Evolutionary conservation across 2,113 vertebrate species (phyloP), one percentile per base, ranked within the genome.

Genomic region (Pangasianodon gigas): DNA sequence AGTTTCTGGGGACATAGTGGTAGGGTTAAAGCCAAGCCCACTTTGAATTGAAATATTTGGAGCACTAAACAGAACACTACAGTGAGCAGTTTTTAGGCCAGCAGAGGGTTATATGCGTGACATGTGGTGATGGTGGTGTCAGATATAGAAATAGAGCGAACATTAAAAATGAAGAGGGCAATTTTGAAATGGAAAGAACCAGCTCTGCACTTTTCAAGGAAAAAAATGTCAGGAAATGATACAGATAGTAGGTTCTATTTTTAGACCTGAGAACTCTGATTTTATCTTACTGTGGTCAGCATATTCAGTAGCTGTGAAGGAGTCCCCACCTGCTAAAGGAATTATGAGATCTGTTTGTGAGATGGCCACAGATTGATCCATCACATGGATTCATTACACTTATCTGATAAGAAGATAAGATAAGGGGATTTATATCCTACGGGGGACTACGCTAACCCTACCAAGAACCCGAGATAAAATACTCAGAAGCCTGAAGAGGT

Each of bases 81-180:
- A 44, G 74, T 37, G 46, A 62, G 80, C 60, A 32, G 37, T 24
- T 41, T n/a, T 74, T 52, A 21, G 86, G 71, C 79, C 9, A 80
- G 60, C 9, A 4, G n/a, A 58, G 67, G 92, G 75, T 74, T 86
- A 88, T 91, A 80, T 91, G 88, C 90, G 91, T 92, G 91, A 89
- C 87, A 85, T 90, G 82, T 87, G 83, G 29, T 32, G 60, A 48
- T 84, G 90, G 48, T 46, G 10, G 10, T 51, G 60, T 88, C 52
- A 56, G 83, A 58, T 83, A 24, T n/a, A 60, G 88, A 92, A 92
- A 91, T 91, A 92, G 90, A 89, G 44, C 74, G 46, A 56, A 24
- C 90, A 91, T 92, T 87, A 90, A 91, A 92, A 92, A 92, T 91
- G 90, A 89, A 92, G 85, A 44, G 62, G 77, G 24, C 1, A 65